These are phyloP conservation scores for Bathybates hornii DNA, from an alignment of 2,113 vertebrate species.

Conservation along the genomic window DNA sequence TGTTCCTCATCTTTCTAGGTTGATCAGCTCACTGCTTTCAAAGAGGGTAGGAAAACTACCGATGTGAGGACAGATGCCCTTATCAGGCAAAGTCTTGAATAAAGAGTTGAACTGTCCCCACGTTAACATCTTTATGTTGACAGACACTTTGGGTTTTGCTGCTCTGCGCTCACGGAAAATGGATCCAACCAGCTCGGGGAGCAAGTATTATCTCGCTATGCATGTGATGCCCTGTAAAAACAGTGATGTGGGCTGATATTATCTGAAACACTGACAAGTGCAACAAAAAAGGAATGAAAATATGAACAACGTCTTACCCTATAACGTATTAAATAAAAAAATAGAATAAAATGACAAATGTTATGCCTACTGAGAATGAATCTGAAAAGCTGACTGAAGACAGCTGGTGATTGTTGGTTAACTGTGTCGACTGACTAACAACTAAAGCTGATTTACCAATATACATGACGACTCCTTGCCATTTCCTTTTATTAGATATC, in stretches of 20 bases:
- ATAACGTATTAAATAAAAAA: background rate
- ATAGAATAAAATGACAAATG: background rate
- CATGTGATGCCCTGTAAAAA: background rate
- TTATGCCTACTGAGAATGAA: background rate
- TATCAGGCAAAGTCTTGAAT: constrained; percentile 40
- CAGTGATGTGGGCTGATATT: background rate
- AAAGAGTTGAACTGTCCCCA: background rate
- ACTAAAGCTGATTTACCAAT: background rate
- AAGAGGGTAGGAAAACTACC: constrained; percentile 25
- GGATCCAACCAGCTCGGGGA: background rate
- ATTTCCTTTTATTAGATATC: background rate
- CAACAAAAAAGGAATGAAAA: background rate
- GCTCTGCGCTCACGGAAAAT: background rate
- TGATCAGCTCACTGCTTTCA: constrained; percentile 24
- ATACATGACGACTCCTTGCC: background rate
- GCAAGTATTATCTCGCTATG: background rate
- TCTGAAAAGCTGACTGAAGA: background rate
- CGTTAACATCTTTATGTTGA: background rate
- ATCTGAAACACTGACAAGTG: background rate
- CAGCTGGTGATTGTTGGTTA: background rate
- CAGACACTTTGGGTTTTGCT: background rate
- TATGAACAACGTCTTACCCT: background rate
- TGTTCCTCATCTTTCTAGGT: constrained; percentile 38
- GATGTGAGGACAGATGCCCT: constrained; percentile 54
- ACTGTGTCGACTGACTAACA: background rate